Base-by-base conservation (phyloP, 2,113 vertebrate species). In the Megaceryle maxima region DNA sequence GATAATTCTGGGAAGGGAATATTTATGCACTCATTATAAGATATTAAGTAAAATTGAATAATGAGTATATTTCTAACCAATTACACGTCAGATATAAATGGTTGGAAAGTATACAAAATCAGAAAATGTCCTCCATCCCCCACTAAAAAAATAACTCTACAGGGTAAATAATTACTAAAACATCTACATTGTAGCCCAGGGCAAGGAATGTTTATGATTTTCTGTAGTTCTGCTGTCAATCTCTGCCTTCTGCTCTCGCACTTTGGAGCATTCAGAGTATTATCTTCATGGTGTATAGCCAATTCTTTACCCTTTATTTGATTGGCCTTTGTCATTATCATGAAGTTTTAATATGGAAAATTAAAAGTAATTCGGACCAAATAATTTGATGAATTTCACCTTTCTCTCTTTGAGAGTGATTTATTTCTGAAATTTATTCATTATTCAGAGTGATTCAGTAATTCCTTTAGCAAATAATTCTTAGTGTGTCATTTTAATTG, bases 371-470 rank as follows among this genome's bases (percentile, higher is more conserved):
- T 88, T 92, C 76, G 56, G 86, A 87, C 84, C 16, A 92, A 88
- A 88, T 88, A 90, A 95, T 93, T 92, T 84, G 24, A 88, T 78
- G 56, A 87, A 78, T 92, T 95, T 68, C 1, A 44, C 35, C 21
- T 73, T 92, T 66, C 26, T 92, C 8, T 93, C 35, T 90, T 69
- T 83, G 46, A 92, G 59, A 88, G 62, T 72, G 83, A 87, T 44
- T 90, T 0, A 87, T 83, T 95, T 93, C 80, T 91, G 41, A 89
- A 90, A 94, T 95, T 33, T 96, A 95, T 96, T 92, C 96, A 96
- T 95, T 96, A 94, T 96, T 96, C 94, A 91, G 69, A 79, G 13
- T 68, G 87, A 95, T 87, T 94, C 83, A 84, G 63, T 89, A 94
- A 84, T 91, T 93, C n/a, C 25, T 94, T 93, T 26, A 85, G 77